Base-by-base conservation (phyloP, 92 coral and sea anemone species). In the Umimayanthus chanpuru region DNA sequence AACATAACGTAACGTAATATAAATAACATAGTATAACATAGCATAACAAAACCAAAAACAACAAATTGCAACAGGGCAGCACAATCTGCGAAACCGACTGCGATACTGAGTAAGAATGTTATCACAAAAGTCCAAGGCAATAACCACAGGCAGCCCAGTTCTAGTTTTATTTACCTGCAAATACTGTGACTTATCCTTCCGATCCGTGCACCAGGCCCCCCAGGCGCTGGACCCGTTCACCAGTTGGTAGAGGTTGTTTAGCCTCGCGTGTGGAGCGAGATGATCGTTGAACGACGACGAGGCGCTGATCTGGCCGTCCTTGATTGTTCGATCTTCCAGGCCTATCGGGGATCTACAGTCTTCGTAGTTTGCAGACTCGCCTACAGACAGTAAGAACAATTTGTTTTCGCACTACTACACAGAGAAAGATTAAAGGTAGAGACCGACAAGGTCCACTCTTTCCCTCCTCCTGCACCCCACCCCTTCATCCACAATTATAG, bases 191-290 rank as follows among this genome's bases (percentile, higher is more conserved):
- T 14, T 72, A 76, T 95, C 93, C 9, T 3, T 41, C 38, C 80
- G 67, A 61, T 93, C 90, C 2, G 98, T 85, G 77, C 99, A 96
- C 99, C 99, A 96, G 26, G 93, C 99, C 38, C 98, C 98, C 98
- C 98, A 95, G 0, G 47, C 71, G 0, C 4, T 7, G 8, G 79
- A 26, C 47, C 89, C 88, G 49, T 74, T 76, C 32, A 23, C 80
- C 38, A 32, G 53, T 0, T 81, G 65, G 74, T 85, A 80, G 21
- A 75, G 72, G 79, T 95, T 96, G 67, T 95, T 82, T 4, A 96
- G 94, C 29, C 99, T 93, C 21, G 91, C 99, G 38, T 89, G 85
- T 14, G 55, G 88, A 56, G 97, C 96, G 10, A 50, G 70, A 85
- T 93, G 97, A 7, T 91, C 85, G 12, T 92, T 85, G 76, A 89